A percentile compares a stretch with the other conserved stretches of the same genome.
Evolutionary conservation across 2,113 vertebrate genomes (phyloP).

Genomic region (Hemichromis elongatus): DNA sequence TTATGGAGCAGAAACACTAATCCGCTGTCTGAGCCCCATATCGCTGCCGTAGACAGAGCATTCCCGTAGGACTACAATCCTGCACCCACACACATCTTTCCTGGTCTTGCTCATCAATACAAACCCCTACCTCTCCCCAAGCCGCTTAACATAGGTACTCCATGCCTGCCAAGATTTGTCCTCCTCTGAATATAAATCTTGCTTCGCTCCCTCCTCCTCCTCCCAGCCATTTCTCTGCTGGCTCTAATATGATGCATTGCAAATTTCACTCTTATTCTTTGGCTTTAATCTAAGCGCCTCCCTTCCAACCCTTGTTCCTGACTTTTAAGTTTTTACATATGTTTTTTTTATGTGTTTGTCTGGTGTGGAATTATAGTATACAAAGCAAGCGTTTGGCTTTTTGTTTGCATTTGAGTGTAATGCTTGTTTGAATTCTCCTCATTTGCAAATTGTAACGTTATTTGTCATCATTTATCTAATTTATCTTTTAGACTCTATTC

Average conservation of each 20-base stretch:
- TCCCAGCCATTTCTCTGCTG: neutral
- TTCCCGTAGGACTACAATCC: slow-evolving; percentile 49
- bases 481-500: neutral
- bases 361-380: neutral
- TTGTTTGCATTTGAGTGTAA: neutral
- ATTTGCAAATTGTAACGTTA: neutral
- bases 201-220: neutral
- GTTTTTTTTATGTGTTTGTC: neutral
- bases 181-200: slow-evolving; percentile 43
- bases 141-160: slow-evolving; percentile 39
- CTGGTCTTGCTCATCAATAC: slow-evolving; percentile 46
- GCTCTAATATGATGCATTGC: slow-evolving; percentile 21
- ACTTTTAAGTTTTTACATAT: neutral
- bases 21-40: slow-evolving; percentile 58
- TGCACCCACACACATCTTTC: slow-evolving; percentile 49
- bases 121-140: neutral
- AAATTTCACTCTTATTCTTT: slow-evolving; percentile 8
- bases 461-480: neutral
- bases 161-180: slow-evolving; percentile 44
- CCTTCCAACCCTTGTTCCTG: neutral
- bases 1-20: slow-evolving; percentile 67
- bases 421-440: neutral
- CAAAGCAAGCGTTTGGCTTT: neutral
- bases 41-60: slow-evolving; percentile 36
- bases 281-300: neutral